phyloP scores from a whole-genome alignment of 1,140 invertebrate genomes.

The Euglossa dilemma region DNA sequence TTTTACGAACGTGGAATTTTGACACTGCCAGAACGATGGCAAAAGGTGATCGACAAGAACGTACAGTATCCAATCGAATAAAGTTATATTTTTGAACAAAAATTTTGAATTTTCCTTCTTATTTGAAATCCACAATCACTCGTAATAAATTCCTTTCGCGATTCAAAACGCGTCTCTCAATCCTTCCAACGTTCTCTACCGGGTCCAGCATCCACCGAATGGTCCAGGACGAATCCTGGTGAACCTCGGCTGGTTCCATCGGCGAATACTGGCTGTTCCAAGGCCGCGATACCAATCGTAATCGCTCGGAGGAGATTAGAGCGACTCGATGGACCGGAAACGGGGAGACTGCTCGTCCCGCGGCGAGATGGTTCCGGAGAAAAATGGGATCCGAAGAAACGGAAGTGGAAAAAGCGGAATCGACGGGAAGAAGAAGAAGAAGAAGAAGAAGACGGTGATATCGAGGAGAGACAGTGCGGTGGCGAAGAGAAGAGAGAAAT shows the following conservation, averaged over 20 bases:
- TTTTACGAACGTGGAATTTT: too few species aligned
- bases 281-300: background rate
- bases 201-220: too few species aligned
- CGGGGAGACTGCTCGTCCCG: background rate
- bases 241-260: background rate
- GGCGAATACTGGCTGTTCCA: background rate
- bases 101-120: too few species aligned
- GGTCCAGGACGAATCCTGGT: too few species aligned
- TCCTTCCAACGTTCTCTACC: too few species aligned
- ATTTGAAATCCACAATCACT: too few species aligned
- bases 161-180: too few species aligned
- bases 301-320: background rate
- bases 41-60: too few species aligned
- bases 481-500: slow-evolving; percentile 65
- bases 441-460: slow-evolving; percentile 33
- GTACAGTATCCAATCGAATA: too few species aligned
- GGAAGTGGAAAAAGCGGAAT: background rate
- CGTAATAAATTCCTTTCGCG: too few species aligned
- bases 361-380: background rate
- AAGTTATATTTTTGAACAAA: too few species aligned
- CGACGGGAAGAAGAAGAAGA: background rate
- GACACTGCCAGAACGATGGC: too few species aligned
- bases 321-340: background rate
- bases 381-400: background rate
- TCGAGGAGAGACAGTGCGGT: slow-evolving; percentile 56